phyloP scores from a whole-genome alignment of 2,797 vertebrate species.

The Scomberomorus guttatus region DNA sequence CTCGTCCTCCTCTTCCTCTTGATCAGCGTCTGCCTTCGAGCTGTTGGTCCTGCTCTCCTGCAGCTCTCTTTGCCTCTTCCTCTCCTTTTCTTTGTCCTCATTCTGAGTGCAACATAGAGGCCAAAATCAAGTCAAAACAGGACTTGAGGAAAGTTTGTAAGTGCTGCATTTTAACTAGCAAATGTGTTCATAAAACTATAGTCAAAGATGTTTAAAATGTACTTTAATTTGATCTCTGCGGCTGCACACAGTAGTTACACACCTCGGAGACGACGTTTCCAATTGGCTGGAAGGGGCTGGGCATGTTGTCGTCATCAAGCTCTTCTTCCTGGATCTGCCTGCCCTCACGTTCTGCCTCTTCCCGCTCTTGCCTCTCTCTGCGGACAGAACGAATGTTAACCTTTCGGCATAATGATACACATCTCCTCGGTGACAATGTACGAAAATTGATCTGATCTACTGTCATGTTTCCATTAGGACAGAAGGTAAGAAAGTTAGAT shows the following conservation, averaged over 20 bases:
- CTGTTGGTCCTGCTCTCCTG: slow-evolving; percentile 50
- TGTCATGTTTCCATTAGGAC: background rate
- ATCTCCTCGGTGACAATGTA: background rate
- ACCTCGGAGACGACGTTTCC: slow-evolving; percentile 89
- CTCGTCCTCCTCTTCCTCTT: slow-evolving; percentile 78
- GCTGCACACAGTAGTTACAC: background rate
- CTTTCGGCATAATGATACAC: slow-evolving; percentile 7
- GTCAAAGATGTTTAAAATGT: no score
- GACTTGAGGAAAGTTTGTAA: no score
- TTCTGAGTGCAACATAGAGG: slow-evolving; percentile 78
- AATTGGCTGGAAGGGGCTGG: slow-evolving; percentile 94
- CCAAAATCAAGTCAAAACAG: no score
- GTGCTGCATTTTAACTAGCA: no score
- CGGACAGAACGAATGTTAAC: slow-evolving; percentile 5
- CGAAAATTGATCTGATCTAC: background rate
- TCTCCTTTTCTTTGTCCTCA: slow-evolving; percentile 87
- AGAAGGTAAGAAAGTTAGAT: background rate
- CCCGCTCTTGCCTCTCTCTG: slow-evolving; percentile 87
- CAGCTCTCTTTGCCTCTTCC: slow-evolving; percentile 78
- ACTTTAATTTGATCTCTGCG: background rate
- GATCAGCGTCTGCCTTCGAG: slow-evolving; percentile 67
- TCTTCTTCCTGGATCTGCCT: slow-evolving; percentile 78
- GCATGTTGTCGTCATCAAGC: slow-evolving; percentile 77
- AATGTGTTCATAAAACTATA: no score
- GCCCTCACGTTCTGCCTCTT: slow-evolving; percentile 86